Base-by-base conservation (phyloP, 2,888 invertebrate species). In the Lycophotia porphyrea region DNA sequence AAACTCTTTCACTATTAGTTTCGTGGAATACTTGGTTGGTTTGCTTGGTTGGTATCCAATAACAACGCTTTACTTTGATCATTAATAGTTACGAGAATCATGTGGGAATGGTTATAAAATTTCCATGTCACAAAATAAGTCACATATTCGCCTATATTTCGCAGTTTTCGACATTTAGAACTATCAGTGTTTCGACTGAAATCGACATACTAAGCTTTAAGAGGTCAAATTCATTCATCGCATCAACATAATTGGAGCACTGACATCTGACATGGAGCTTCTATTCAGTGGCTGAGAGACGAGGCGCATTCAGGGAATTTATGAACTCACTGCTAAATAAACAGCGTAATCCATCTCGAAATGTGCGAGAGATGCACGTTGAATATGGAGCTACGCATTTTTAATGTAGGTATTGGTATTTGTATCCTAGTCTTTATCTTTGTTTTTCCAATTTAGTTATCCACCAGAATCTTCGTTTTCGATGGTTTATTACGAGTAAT, bases 141-240 rank as follows among this genome's bases (percentile, higher is more conserved):
- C 5, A 5, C 39, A 47, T 66, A 66, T 44, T 67, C 15, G 15
- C 7, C 18, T 24, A n/a, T 74, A 61, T 55, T 61, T 61, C n/a
- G 27, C 27, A 42, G 15, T 2, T 24, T 66, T 64, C 31, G 5
- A 42, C 21, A 8, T 8, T 24, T 36, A 39, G 18, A 72, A 63
- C 49, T 34, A 34, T 47, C 49, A n/a, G 15, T 49, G 39, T 61
- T 82, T 63, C 31, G 13, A 67, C 74, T 71, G 70, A 4, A 71
- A 74, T 79, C 44, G 70, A 52, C 44, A 27, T 49, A 61, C 63
- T 47, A 24, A 68, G 70, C 67, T 74, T 71, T 84, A 67, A 55
- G 70, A 68, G 80, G 74, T 71, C 84, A 60, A 79, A 80, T 84
- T 80, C 77, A 82, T 80, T 76, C 82, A 81, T 67, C 39, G 44